Evolutionary conservation across 2,113 vertebrate genomes (phyloP), one percentile per base, ranked within the genome.

Genomic region (Phalacrocorax aristotelis): DNA sequence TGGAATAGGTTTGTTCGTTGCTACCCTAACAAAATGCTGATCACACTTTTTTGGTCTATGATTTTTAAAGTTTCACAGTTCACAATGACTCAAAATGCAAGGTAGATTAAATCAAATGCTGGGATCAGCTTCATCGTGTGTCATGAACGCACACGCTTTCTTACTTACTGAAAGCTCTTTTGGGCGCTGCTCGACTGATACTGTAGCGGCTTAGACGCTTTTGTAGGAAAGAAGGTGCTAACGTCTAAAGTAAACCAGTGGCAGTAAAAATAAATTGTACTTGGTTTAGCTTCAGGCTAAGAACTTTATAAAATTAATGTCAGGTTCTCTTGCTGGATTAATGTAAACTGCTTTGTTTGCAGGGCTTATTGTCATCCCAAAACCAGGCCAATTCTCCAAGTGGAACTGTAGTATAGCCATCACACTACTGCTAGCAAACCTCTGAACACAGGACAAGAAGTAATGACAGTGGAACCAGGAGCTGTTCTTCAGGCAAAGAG

Each of bases 381-480:
- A 98, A 97, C 98, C 99, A 99, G 98, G 99, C 99, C 99, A 99
- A 98, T 98, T 99, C 99, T 98, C 99, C 99, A 98, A 99, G 99
- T 98, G 99, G 99, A 97, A 99, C 99, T 98, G 98, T 99, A 99
- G 99, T 99, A 99, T 99, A 99, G 99, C 97, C 97, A 98, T 95
- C 98, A 98, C 98, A 97, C 98, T 97, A 98, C 99, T 98, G 98
- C 99, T 98, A 98, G 98, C 98, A 98, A 98, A 98, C 96, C 98
- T 98, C 98, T 98, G 98, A 98, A 98, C 98, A 60, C 96, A 98
- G 89, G 97, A 98, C 97, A 96, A 97, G 97, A 98, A 97, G 97
- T 96, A 97, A 98, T 96, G 97, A 68, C 96, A 95, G 84, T 98
- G 98, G 98, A 98, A 98, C 98, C 98, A 97, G 95, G 97, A 98